phyloP scores from a whole-genome alignment of 2,888 invertebrate species.

The Trachelus troglodyta region DNA sequence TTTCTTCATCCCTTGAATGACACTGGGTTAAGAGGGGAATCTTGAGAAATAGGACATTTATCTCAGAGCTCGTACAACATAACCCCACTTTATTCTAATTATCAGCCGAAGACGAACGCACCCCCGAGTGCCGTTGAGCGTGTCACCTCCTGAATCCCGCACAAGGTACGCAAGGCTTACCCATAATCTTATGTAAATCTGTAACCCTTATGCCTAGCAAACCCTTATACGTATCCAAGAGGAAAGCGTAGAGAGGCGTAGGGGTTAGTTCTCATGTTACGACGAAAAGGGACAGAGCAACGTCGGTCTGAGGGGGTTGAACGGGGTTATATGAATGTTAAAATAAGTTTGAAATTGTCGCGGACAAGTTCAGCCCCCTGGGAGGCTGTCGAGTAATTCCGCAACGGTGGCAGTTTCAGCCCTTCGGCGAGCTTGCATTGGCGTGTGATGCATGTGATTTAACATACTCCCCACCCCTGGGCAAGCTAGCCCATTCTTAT shows the following conservation, averaged over 20 bases:
- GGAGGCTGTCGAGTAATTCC: slow-evolving; percentile 64
- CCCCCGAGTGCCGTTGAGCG: slow-evolving; percentile 46
- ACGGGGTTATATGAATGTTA: slow-evolving; percentile 66
- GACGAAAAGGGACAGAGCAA: slow-evolving; percentile 42
- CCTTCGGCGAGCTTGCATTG: slow-evolving; percentile 48
- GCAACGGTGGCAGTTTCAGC: slow-evolving; percentile 62
- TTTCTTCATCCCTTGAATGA: background rate
- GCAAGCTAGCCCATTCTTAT: background rate
- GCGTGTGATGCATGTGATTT: slow-evolving; percentile 10
- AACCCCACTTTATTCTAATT: slow-evolving; percentile 50
- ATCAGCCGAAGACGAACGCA: slow-evolving; percentile 50
- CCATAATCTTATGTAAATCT: slow-evolving; percentile 64
- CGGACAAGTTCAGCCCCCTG: slow-evolving; percentile 64
- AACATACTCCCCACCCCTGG: background rate
- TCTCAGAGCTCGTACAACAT: slow-evolving; percentile 4
- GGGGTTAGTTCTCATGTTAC: slow-evolving; percentile 47
- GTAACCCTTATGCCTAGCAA: slow-evolving; percentile 55
- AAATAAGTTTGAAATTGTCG: slow-evolving; percentile 67
- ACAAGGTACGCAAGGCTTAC: slow-evolving; percentile 33
- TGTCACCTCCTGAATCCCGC: slow-evolving; percentile 36
- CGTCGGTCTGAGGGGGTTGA: slow-evolving; percentile 28
- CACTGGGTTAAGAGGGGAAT: background rate
- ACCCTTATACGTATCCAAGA: slow-evolving; percentile 33
- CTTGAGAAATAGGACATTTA: background rate
- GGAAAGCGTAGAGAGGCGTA: slow-evolving; percentile 26